These are phyloP conservation scores for Chelonia mydas DNA, from an alignment of 2,797 vertebrate species.

Conservation along the genomic window DNA sequence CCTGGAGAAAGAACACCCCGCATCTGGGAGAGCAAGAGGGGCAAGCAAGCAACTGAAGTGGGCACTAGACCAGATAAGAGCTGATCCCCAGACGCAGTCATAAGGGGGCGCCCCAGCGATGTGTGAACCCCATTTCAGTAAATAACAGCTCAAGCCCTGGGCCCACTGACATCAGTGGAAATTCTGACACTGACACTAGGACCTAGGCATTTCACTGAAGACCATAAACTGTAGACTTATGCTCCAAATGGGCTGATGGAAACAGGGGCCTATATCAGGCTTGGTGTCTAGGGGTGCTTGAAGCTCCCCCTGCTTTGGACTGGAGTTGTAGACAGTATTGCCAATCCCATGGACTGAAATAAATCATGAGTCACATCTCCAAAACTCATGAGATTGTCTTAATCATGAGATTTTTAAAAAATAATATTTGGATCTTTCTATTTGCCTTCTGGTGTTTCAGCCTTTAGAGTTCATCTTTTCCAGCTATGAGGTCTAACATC, in stretches of 20 bases:
- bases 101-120: no score
- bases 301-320: rapidly evolving
- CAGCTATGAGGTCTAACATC: background rate
- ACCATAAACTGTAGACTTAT: background rate
- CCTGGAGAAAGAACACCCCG: no score
- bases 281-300: background rate
- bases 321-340: background rate
- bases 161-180: background rate
- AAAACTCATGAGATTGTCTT: background rate
- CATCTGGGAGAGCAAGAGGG: no score
- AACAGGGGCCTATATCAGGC: background rate
- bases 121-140: no score
- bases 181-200: background rate
- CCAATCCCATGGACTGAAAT: conserved; percentile 13
- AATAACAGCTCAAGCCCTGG: background rate
- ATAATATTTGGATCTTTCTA: background rate
- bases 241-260: background rate
- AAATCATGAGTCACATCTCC: conserved; percentile 39
- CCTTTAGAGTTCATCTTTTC: background rate
- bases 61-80: no score
- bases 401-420: background rate
- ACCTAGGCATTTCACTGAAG: background rate
- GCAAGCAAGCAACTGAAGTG: no score
- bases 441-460: background rate
- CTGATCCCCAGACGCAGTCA: no score